Percentiles rank a stretch among this genome's conserved stretches.
These are phyloP conservation scores for Saguinus imperator DNA, from an alignment of 2,113 vertebrate species.

Conservation along the genomic window DNA sequence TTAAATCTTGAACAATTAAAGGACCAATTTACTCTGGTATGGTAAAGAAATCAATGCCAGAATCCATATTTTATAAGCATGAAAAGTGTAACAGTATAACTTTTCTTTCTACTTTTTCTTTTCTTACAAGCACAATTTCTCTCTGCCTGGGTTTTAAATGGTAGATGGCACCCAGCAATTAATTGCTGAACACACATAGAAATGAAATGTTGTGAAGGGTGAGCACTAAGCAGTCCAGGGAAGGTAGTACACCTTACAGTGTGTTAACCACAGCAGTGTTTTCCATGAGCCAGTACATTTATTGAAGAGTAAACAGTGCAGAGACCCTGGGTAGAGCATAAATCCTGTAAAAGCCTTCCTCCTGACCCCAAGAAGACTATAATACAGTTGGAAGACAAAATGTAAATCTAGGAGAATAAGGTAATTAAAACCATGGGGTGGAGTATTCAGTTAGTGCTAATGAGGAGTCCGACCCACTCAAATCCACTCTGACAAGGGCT, in stretches of 20 bases:
- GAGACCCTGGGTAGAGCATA: not conserved
- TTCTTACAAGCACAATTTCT: not conserved
- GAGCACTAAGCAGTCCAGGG: not conserved
- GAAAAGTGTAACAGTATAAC: not conserved
- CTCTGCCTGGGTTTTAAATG: not conserved
- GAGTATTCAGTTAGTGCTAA: not conserved
- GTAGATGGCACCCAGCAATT: not conserved
- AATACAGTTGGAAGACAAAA: not conserved
- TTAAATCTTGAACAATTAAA: not conserved
- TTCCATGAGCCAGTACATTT: not conserved
- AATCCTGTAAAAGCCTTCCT: not conserved
- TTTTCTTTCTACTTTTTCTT: not conserved
- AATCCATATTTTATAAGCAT: not conserved
- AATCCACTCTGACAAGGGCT: not conserved
- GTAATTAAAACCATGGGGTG: not conserved
- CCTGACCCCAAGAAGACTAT: not conserved
- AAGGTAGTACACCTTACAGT: not conserved
- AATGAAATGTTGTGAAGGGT: not conserved
- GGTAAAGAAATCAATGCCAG: not conserved
- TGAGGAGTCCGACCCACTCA: accelerated
- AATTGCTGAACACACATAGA: not conserved
- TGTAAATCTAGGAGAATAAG: not conserved
- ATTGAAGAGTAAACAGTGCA: not conserved
- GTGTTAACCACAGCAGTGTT: too few relatives aligned
- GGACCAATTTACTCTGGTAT: not conserved